Percentiles rank a stretch among this genome's conserved stretches.
Conservation (phyloP, 2,888 invertebrate species). For the Platerodrilus igneus region DNA sequence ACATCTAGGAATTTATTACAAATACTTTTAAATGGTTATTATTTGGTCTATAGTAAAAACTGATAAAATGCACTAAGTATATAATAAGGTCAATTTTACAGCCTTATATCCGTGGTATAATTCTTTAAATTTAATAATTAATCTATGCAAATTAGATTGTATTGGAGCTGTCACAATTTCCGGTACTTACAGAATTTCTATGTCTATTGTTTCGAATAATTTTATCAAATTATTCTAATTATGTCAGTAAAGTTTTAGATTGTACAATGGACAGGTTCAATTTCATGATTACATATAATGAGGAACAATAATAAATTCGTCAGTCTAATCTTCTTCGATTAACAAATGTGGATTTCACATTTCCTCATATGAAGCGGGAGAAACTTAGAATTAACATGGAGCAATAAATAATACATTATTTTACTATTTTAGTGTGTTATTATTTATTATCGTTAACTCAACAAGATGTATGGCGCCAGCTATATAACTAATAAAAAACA, state of each 20-base stretch:
- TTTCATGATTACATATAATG: slow-evolving; percentile 25
- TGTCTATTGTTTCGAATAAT: slow-evolving; percentile 20
- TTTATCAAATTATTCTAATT: slow-evolving; percentile 21
- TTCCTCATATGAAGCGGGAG: slow-evolving; percentile 3
- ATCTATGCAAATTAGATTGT: slow-evolving; percentile 27
- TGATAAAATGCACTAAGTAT: too few species aligned
- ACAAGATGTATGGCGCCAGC: slow-evolving; percentile 35
- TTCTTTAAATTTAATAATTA: too few species aligned
- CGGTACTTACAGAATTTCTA: slow-evolving; percentile 12
- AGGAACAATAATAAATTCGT: slow-evolving; percentile 22
- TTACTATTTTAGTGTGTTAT: slow-evolving; percentile 17
- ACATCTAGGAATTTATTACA: too few species aligned
- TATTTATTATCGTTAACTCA: slow-evolving; percentile 19
- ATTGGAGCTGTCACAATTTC: slow-evolving; percentile 14
- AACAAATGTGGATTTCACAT: slow-evolving; percentile 10
- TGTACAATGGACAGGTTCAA: slow-evolving; percentile 12
- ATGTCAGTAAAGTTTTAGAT: slow-evolving; percentile 8
- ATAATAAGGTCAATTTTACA: too few species aligned
- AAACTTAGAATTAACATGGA: slow-evolving; percentile 3
- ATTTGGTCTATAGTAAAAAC: too few species aligned
- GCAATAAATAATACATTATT: slow-evolving; percentile 15
- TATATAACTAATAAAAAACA: slow-evolving; percentile 33
- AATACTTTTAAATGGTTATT: too few species aligned
- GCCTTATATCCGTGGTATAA: too few species aligned
- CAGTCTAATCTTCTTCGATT: slow-evolving; percentile 14